Base-by-base conservation (phyloP, 92 coral and sea anemone species). In the Virgularia gustaviana region DNA sequence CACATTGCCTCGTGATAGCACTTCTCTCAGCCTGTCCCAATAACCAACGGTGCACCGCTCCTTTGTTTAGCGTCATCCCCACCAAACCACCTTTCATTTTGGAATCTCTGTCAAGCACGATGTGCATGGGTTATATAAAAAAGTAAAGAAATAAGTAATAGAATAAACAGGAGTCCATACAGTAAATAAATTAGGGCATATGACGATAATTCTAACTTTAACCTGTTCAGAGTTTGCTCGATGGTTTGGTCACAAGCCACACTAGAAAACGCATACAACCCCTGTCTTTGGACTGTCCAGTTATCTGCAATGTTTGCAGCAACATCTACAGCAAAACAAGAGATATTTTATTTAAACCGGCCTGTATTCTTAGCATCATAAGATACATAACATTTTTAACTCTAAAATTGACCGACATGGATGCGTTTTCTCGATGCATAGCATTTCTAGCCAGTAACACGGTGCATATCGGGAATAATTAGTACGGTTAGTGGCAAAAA, bases 51-150 rank as follows among this genome's bases (percentile, higher is more conserved):
- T 57, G 64, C 6, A 27, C 64, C 6, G 64, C 64, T 28, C 64
- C 64, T 30, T 57, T 57, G 64, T 57, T 57, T 25, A 55, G 27
- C 5, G 62, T 55, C 33, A 55, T 55, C 31, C 62, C 62, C 62
- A 55, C 62, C 30, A 55, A 2, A 19, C 62, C 4, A 3, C 62
- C 29, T 55, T 55, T n/a, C n/a, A n/a, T n/a, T n/a, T n/a, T n/a
- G n/a, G n/a, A n/a, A n/a, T n/a, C n/a, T n/a, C 55, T 47, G n/a
- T n/a, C n/a, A n/a, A n/a, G n/a, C n/a, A n/a, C n/a, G n/a, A n/a
- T n/a, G n/a, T n/a, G n/a, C n/a, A n/a, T n/a, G n/a, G n/a, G n/a
- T n/a, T n/a, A n/a, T n/a, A n/a, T n/a, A n/a, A n/a, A n/a, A n/a
- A n/a, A n/a, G n/a, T n/a, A n/a, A n/a, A n/a, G n/a, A n/a, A n/a